phyloP scores from a whole-genome alignment of 2,113 vertebrate species.

The Nothoprocta perdicaria region DNA sequence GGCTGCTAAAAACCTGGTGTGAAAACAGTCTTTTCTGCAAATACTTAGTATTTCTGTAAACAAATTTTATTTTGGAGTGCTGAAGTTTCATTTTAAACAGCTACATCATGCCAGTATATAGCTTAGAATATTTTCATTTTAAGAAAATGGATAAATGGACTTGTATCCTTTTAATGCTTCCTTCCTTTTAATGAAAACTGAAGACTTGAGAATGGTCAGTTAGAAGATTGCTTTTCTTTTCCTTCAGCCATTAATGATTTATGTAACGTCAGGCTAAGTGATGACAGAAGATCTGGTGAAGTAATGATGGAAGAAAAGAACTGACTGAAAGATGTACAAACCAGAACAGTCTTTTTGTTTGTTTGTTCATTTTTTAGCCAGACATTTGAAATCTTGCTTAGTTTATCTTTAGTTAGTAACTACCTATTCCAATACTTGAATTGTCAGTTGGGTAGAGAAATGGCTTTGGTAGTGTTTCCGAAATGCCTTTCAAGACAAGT shows the following conservation, averaged over 20 bases:
- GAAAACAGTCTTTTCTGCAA: background rate
- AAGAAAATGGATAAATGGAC: background rate
- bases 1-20: background rate
- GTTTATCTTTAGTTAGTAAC: background rate
- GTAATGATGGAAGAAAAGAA: background rate
- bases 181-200: background rate
- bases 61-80: background rate
- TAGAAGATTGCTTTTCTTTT: background rate
- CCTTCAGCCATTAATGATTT: background rate
- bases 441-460: background rate
- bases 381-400: background rate
- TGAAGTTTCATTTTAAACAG: background rate
- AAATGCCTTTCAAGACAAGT: background rate
- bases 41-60: background rate
- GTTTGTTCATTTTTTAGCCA: background rate
- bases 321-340: background rate
- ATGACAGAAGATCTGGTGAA: background rate
- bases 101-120: background rate
- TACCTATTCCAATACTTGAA: background rate
- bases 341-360: background rate
- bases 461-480: background rate
- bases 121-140: background rate
- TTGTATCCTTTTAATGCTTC: background rate
- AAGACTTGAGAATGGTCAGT: background rate
- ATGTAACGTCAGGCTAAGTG: background rate